Evolutionary conservation across 2,113 vertebrate species (phyloP), one percentile per base, ranked within the genome.

Genomic region (Pipa parva): DNA sequence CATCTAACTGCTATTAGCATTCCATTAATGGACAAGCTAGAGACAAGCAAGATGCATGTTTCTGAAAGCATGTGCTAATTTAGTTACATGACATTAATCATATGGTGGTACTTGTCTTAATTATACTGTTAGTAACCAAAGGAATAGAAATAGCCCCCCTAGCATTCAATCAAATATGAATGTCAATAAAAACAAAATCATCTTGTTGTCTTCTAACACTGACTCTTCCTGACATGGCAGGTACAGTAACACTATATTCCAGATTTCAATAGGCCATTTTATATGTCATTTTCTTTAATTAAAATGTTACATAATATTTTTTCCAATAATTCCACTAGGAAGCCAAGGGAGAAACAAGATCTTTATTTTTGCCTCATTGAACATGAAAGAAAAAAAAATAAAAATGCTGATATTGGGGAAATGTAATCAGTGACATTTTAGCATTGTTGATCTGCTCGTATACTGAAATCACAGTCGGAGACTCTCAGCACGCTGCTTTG

Each of bases 381-480:
- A 22, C 46, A 59, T 27, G 11, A 56, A 37, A 26, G 45, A 7
- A 42, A 65, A 36, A 22, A 45, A 26, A n/a, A n/a, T n/a, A n/a
- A 33, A 36, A 8, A 22, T 24, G 52, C 39, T 48, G 63, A 46
- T n/a, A 26, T 6, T 20, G 33, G 57, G 51, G 33, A 65, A 55
- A 31, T 59, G 49, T 39, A 59, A 51, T 59, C 49, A 59, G 24
- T 26, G 45, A 24, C 29, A 68, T 65, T 56, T 52, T 39, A 59
- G n/a, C 31, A 42, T 52, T 46, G 51, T 42, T 59, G 59, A 52
- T 68, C 21, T 37, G 45, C 46, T 51, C 10, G 29, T 22, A 59
- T 18, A 51, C 45, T 29, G n/a, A 39, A 37, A 39, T 8, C 65
- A 59, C 65, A 59, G 65, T 59, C 27, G 56, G 65, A 22, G 8